Evolutionary conservation across 2,113 vertebrate species (phyloP), one percentile per base, ranked within the genome.

Genomic region (Electrona antarctica): DNA sequence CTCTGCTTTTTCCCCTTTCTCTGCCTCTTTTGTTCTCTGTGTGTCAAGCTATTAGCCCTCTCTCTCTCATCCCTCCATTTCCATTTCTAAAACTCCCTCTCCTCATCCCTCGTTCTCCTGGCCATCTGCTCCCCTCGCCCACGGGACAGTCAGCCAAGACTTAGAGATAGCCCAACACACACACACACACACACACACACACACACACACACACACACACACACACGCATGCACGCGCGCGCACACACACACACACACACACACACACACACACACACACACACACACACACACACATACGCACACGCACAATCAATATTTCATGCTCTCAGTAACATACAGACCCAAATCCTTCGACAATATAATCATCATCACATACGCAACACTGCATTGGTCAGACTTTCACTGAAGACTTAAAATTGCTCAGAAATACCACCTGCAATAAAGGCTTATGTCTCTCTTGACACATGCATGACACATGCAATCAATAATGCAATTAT

Each of bases 71-170:
- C 82, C 87, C 85, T 87, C 75, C 82, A 90, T 90, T 90, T 91
- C 90, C 90, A 91, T 91, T 89, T 89, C 88, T 85, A 87, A 88
- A 41, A 90, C 90, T 88, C 87, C 89, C 82, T 86, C 83, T 84
- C 87, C 84, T 88, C 91, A 90, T 89, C 86, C 89, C 85, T 87
- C 74, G 15, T 87, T 89, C 85, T 87, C 79, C 80, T 58, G 60
- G 85, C 92, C 93, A 94, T 93, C 93, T 93, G 92, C 91, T 93
- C 87, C 90, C 89, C 86, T 83, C 79, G 90, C 91, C 91, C 91
- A 90, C 81, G 90, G 91, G 93, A 93, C 90, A 60, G 83, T 68
- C 71, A 88, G 89, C 91, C 82, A 76, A 85, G 81, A 81, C 77
- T 87, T 78, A 80, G 73, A 68, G 78, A 81, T 84, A 82, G 66